Conservation (phyloP, 2,888 invertebrate genomes). For the Synergus gifuensis region DNA sequence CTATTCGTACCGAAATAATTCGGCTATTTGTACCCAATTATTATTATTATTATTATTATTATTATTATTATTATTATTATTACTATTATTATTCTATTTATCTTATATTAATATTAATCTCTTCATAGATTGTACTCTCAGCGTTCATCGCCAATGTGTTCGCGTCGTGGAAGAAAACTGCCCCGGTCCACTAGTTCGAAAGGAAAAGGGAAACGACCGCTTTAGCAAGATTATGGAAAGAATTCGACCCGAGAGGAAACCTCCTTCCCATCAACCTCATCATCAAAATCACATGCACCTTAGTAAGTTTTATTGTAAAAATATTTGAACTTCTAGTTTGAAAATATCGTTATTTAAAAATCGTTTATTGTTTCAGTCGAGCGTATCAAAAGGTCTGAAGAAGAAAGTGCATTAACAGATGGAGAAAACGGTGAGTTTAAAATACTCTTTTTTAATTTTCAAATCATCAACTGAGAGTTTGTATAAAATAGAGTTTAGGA, state of each 20-base stretch:
- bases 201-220: constrained; percentile 84
- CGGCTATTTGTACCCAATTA: too few species aligned
- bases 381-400: constrained; percentile 73
- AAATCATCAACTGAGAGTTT: too few species aligned
- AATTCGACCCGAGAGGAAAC: constrained; percentile 79
- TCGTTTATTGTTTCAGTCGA: constrained; percentile 70
- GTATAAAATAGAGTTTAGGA: too few species aligned
- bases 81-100: neutral
- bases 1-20: neutral
- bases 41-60: neutral
- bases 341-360: neutral
- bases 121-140: constrained; percentile 89
- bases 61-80: neutral
- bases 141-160: constrained; percentile 91
- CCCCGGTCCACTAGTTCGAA: constrained; percentile 83
- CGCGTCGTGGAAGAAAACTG: constrained; percentile 90
- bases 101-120: neutral
- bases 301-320: constrained; percentile 59
- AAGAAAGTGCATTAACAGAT: constrained; percentile 70
- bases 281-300: constrained; percentile 66
- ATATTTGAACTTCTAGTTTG: neutral
- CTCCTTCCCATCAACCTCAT: constrained; percentile 77
- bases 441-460: neutral
- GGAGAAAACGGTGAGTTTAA: constrained; percentile 76
- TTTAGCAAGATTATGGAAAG: constrained; percentile 88